Evolutionary conservation across 2,113 vertebrate genomes (phyloP).

Genomic region (Melanocharis versteri): DNA sequence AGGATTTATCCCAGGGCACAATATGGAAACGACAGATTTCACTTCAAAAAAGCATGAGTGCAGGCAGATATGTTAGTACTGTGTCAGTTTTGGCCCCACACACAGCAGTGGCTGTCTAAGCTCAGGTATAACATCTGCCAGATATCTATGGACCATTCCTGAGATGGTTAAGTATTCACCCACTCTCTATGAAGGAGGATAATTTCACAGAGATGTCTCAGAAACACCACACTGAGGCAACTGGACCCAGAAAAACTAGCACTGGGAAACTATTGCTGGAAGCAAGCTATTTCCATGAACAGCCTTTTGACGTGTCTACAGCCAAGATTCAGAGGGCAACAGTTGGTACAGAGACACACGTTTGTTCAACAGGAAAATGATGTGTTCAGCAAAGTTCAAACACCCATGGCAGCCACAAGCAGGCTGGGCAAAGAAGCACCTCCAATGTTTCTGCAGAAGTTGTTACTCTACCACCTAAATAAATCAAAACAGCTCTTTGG

Average conservation of each 20-base stretch:
- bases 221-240: neutral
- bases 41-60: neutral
- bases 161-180: neutral
- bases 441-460: neutral
- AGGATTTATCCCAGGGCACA: neutral
- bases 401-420: neutral
- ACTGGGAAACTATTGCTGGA: neutral
- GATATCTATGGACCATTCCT: neutral
- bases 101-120: accelerated
- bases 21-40: neutral
- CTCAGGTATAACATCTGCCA: neutral
- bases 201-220: neutral
- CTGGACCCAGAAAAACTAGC: neutral
- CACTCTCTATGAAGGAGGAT: neutral
- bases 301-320: neutral
- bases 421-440: neutral
- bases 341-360: neutral
- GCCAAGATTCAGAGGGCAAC: neutral
- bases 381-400: neutral
- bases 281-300: neutral
- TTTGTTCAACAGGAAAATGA: neutral
- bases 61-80: neutral
- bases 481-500: neutral
- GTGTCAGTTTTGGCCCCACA: neutral
- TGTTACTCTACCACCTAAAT: neutral